phyloP scores from a whole-genome alignment of 2,888 invertebrate species.

The Mesorhabditis sp. region DNA sequence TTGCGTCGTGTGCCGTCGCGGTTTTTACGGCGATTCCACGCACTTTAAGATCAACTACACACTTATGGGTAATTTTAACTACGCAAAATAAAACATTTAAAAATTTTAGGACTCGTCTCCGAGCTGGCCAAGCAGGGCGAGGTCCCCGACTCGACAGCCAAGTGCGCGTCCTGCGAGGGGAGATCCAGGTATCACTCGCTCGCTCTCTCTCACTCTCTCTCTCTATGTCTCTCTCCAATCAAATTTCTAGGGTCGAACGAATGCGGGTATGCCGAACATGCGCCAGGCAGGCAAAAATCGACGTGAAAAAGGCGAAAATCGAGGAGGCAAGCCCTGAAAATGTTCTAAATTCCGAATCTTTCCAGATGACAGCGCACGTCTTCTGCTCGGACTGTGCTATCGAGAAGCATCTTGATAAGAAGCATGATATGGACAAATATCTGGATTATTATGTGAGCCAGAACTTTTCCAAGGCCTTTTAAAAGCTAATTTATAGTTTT shows the following conservation, averaged over 20 bases:
- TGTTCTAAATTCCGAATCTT: background rate
- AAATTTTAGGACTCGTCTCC: slow-evolving; percentile 2
- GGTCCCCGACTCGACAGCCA: background rate
- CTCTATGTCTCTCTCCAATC: too few relatives aligned
- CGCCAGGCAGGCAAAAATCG: background rate
- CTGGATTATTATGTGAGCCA: background rate
- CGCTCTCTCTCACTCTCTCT: too few relatives aligned
- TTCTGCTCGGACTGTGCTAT: slow-evolving; percentile 6
- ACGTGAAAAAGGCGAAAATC: background rate
- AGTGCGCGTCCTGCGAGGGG: slow-evolving; percentile 1
- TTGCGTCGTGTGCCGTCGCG: background rate
- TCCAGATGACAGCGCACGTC: background rate
- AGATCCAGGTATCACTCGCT: background rate
- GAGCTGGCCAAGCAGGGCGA: slow-evolving; percentile 1
- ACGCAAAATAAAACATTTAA: background rate
- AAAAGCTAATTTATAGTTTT: too few relatives aligned
- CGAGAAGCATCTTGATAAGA: background rate
- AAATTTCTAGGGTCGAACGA: background rate
- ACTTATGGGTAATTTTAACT: background rate
- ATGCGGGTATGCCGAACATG: background rate
- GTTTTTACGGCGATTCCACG: background rate
- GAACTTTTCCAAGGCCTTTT: too few relatives aligned
- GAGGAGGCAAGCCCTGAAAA: background rate
- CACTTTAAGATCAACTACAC: slow-evolving; percentile 6
- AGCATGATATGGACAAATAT: background rate